phyloP scores from a whole-genome alignment of 2,797 vertebrate species.

The Micromesistius poutassou region DNA sequence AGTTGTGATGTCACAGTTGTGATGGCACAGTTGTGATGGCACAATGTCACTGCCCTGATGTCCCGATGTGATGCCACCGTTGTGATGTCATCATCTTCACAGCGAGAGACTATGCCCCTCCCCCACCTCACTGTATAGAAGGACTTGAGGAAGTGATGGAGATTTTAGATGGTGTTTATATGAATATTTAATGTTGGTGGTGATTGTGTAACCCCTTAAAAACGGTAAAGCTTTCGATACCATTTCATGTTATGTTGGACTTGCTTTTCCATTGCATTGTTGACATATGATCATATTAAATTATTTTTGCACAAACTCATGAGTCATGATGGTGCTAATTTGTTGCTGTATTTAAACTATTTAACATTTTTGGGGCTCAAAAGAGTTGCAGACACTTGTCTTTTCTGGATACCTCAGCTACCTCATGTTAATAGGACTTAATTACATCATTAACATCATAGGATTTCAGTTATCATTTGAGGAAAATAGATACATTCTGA shows the following conservation, averaged over 20 bases:
- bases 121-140: not conserved
- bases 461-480: not conserved
- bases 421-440: no score
- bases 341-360: not conserved
- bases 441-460: not conserved
- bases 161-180: not conserved
- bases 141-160: not conserved
- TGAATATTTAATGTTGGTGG: not conserved
- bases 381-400: no score
- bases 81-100: not conserved
- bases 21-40: no score
- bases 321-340: not conserved
- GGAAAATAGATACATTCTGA: no score
- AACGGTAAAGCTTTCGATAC: not conserved
- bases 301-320: not conserved
- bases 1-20: not conserved
- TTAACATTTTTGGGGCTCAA: not conserved
- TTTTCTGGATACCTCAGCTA: no score
- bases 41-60: no score
- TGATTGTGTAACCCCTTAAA: not conserved
- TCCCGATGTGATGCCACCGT: not conserved
- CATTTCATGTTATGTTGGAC: not conserved
- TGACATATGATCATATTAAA: not conserved
- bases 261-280: conserved; percentile 1
- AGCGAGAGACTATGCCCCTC: not conserved